phyloP scores from a whole-genome alignment of 2,888 invertebrate species.

The Exocentrus adspersus region DNA sequence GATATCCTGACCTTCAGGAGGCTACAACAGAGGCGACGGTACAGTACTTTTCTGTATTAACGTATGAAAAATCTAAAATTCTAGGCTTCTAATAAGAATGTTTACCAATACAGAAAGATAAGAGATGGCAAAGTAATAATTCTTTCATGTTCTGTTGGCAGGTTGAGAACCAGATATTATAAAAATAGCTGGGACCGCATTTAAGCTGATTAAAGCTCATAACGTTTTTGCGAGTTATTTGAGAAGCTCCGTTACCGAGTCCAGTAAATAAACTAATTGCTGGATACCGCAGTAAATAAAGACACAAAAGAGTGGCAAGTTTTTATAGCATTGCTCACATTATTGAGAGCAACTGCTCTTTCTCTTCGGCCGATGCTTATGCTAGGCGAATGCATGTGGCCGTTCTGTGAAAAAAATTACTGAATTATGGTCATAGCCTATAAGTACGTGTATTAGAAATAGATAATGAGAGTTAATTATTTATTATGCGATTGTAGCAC shows the following conservation, averaged over 20 bases:
- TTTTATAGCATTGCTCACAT: constrained; percentile 46
- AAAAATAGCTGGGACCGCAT: constrained; percentile 38
- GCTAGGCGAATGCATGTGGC: neutral
- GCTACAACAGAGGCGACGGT: too few species aligned
- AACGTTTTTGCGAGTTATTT: constrained; percentile 39
- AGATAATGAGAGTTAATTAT: constrained; percentile 22
- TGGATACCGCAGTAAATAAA: constrained; percentile 54
- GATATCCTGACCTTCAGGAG: too few species aligned
- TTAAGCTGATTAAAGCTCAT: constrained; percentile 42
- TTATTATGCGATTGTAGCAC: constrained; percentile 14
- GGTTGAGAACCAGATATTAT: constrained; percentile 29
- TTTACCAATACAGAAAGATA: too few species aligned
- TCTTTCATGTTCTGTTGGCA: neutral
- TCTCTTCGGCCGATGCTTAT: constrained; percentile 18
- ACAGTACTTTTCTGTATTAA: too few species aligned
- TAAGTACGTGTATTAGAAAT: constrained; percentile 4
- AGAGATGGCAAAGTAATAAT: neutral
- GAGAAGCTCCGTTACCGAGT: constrained; percentile 36
- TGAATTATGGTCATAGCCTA: constrained; percentile 28
- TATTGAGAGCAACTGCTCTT: constrained; percentile 43
- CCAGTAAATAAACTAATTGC: constrained; percentile 57
- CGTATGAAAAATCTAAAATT: too few species aligned
- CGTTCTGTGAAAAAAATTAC: constrained; percentile 22
- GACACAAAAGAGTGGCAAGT: constrained; percentile 50
- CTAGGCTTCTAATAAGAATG: too few species aligned